Conservation (phyloP, 2,797 vertebrate species). For the Artibeus jamaicensis region DNA sequence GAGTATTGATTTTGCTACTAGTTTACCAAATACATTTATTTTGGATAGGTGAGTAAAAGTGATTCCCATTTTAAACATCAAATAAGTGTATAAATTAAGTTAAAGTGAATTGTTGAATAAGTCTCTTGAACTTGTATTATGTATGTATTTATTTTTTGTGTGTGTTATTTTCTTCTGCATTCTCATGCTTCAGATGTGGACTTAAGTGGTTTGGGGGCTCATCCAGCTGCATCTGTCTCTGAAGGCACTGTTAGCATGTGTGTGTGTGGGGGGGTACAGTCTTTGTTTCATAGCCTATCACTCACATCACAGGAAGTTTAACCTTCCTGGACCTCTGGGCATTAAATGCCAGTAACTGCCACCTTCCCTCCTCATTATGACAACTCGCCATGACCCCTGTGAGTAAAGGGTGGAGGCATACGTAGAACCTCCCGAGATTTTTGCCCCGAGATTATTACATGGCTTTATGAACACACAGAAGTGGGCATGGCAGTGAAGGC, state of each 20-base stretch:
- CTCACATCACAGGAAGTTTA: neutral
- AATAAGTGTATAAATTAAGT: neutral
- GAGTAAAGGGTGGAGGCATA: neutral
- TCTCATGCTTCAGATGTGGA: neutral
- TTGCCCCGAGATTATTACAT: neutral
- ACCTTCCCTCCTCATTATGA: neutral
- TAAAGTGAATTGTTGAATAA: neutral
- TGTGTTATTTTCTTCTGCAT: neutral
- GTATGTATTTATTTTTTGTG: neutral
- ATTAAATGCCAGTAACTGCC: neutral
- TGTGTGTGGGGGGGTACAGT: neutral
- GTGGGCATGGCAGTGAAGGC: neutral
- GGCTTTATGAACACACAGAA: neutral
- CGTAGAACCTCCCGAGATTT: neutral
- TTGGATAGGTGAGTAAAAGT: neutral
- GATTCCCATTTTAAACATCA: neutral
- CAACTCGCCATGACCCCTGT: neutral
- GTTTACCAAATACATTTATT: neutral
- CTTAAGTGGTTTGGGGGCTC: neutral
- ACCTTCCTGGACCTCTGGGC: neutral
- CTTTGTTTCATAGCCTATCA: neutral
- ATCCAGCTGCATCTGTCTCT: neutral
- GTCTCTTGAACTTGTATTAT: neutral
- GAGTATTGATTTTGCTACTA: neutral
- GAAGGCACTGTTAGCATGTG: neutral